phyloP scores from a whole-genome alignment of 2,888 invertebrate species.

The Leucozona laternaria region DNA sequence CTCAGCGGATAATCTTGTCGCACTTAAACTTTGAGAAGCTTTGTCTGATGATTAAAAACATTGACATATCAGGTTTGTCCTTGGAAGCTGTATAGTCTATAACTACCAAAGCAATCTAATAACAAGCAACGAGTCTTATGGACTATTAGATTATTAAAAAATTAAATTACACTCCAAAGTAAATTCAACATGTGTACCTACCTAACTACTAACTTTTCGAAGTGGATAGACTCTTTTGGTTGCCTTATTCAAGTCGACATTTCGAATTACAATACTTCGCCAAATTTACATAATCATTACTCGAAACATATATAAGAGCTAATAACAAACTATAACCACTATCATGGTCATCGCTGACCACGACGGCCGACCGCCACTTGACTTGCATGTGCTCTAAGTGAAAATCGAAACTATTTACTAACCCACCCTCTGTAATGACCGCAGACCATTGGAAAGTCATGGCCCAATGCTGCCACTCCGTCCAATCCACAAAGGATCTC shows the following conservation, averaged over 20 bases:
- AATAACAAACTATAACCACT: conserved; percentile 66
- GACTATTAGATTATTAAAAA: neutral
- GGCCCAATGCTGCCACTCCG: conserved; percentile 52
- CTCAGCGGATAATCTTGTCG: too few species aligned
- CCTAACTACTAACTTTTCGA: neutral
- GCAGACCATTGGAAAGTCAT: conserved; percentile 53
- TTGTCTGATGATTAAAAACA: too few species aligned
- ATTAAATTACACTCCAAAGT: neutral
- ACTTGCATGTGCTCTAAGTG: conserved; percentile 61
- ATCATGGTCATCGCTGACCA: conserved; percentile 65
- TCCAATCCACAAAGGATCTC: conserved; percentile 59
- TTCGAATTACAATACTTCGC: conserved; percentile 44
- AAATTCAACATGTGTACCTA: conserved; percentile 15
- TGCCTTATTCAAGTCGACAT: conserved; percentile 38
- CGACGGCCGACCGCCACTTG: conserved; percentile 51
- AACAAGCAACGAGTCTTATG: too few species aligned
- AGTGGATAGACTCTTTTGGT: neutral
- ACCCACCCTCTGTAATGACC: conserved; percentile 45
- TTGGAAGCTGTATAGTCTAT: too few species aligned
- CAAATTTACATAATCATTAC: conserved; percentile 72
- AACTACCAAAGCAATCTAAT: too few species aligned
- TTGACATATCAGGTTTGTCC: too few species aligned
- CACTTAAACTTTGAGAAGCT: too few species aligned
- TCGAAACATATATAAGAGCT: conserved; percentile 51
- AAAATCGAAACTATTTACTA: conserved; percentile 71